Base-by-base conservation (phyloP, 2,113 vertebrate genomes). In the Rhegmatorhina hoffmannsi region DNA sequence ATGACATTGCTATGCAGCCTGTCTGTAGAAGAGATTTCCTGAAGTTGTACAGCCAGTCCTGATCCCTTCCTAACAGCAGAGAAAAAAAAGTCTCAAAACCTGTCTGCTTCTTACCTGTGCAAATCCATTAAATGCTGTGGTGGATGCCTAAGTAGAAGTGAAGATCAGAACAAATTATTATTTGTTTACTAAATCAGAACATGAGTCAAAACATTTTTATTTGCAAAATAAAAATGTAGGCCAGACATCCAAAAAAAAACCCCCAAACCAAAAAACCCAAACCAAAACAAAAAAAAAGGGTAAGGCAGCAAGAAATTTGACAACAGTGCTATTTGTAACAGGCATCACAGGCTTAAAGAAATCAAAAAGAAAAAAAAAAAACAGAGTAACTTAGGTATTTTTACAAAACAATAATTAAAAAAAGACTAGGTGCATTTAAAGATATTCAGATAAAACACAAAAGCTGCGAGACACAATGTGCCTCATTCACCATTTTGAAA, bases 51-150 rank as follows among this genome's bases (percentile, higher is more conserved):
- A 70, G 55, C 28, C 36, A 68, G 44, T 60, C 55, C 56, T 87
- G 70, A 90, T 66, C 46, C 24, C 19, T 77, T 89, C 21, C 21
- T 43, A 81, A 55, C 1, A 83, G 46, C 50, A 76, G 10, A 62
- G 56, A 60, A 81, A 80, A 66, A 68, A 69, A 56, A 25, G 49
- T 25, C 29, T 73, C 26, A 75, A 81, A 92, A n/a, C 6, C 8
- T 38, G 31, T 59, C 77, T 72, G 81, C 73, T 83, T 93, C 96
- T 98, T 98, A 99, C 99, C 98, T 99, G 98, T 52, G 98, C 93
- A 91, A 99, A 98, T 98, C 98, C 98, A 97, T 99, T 99, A 97
- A 99, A 98, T 56, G 98, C 97, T 94, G 97, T 97, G 93, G 96
- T 97, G 88, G 98, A 93, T 86, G 97, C 98, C 98, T 99, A 96